Evolutionary conservation across 2,797 vertebrate species (phyloP).

Genomic region (Trachops cirrhosus): DNA sequence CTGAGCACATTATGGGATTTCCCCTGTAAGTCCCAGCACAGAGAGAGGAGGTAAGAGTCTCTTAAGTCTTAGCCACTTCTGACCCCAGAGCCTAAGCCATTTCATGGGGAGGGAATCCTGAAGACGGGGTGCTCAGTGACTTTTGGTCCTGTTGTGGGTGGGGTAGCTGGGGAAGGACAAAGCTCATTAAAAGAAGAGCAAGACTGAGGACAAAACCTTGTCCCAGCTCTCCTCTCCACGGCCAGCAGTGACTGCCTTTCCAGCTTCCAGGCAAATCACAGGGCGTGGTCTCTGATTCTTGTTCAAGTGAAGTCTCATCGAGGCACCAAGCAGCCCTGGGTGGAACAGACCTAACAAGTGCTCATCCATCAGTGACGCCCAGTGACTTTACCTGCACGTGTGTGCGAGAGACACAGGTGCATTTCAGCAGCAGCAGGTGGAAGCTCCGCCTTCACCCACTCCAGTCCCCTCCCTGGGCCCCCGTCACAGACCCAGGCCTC

Average conservation of each 20-base stretch:
- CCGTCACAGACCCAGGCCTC: background rate
- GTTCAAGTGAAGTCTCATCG: background rate
- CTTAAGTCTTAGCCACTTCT: background rate
- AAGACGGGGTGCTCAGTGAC: background rate
- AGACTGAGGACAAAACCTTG: background rate
- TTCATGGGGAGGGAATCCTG: background rate
- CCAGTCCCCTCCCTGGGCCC: background rate
- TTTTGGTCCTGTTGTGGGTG: background rate
- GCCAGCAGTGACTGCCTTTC: background rate
- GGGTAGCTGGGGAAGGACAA: background rate
- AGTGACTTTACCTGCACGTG: background rate
- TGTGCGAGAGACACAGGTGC: background rate
- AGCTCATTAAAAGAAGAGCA: background rate
- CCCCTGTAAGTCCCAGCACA: background rate
- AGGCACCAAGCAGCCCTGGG: background rate
- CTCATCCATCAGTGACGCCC: background rate
- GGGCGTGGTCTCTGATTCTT: background rate
- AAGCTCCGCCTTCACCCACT: background rate
- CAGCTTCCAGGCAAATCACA: background rate
- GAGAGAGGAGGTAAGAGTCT: background rate
- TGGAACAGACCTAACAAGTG: background rate
- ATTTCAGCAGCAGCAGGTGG: background rate
- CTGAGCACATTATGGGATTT: background rate
- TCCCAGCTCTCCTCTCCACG: background rate
- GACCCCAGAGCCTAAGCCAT: background rate